Evolutionary conservation across 1,140 invertebrate species (phyloP).

Genomic region (Drosophila pseudoobscura): DNA sequence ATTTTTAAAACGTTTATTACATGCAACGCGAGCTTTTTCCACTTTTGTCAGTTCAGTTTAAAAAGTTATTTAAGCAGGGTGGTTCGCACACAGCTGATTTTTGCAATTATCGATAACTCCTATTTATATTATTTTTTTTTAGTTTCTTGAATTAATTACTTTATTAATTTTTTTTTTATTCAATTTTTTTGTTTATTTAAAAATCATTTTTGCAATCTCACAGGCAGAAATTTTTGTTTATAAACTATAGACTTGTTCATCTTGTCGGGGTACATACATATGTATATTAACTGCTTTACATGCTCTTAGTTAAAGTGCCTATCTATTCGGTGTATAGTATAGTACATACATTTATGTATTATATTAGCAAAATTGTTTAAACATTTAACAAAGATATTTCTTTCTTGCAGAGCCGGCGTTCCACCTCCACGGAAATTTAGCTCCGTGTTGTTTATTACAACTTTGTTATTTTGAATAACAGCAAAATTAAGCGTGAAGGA

Average conservation of each 20-base stretch:
- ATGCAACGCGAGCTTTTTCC: constrained; percentile 1
- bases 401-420: constrained; percentile 26
- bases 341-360: background rate
- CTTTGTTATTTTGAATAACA: constrained; percentile 53
- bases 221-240: background rate
- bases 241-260: background rate
- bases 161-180: no score
- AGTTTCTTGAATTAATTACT: no score
- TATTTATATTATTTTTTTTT: no score
- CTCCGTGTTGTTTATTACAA: constrained; percentile 43
- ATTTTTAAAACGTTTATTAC: constrained; percentile 10
- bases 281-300: no score
- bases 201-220: constrained; percentile 23
- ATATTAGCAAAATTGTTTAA: constrained; percentile 25
- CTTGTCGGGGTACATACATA: no score
- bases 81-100: constrained; percentile 15
- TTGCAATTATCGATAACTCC: background rate
- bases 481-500: constrained; percentile 59
- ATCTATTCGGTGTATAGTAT: no score
- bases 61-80: constrained; percentile 21
- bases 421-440: constrained; percentile 4
- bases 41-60: constrained; percentile 10
- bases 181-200: constrained; percentile 28
- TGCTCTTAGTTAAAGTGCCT: no score
- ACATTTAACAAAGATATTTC: constrained; percentile 16